A percentile compares a stretch with the other conserved stretches of the same genome.
Conservation (phyloP, 2,888 invertebrate genomes). For the Drosophila quinaria region DNA sequence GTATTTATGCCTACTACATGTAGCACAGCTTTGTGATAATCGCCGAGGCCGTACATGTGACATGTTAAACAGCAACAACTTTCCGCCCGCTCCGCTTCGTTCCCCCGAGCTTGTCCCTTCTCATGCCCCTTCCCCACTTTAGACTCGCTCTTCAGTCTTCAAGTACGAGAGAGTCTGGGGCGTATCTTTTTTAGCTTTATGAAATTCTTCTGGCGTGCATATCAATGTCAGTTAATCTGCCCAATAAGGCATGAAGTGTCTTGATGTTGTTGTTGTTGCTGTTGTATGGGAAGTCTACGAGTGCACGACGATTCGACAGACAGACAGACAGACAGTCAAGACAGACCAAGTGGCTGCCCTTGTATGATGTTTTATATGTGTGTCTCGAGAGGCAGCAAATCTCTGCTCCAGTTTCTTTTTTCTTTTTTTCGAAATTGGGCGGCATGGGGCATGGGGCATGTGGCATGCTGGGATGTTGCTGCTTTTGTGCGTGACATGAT, state of each 20-base stretch:
- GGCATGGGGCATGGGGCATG: conserved; percentile 21
- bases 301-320: conserved; percentile 7
- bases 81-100: not conserved
- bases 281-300: conserved; percentile 30
- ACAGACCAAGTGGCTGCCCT: conserved; percentile 43
- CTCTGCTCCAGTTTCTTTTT: conserved; percentile 58
- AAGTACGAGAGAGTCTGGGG: conserved; percentile 46
- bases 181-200: conserved; percentile 58
- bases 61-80: conserved; percentile 57
- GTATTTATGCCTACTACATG: conserved; percentile 20
- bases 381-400: conserved; percentile 37
- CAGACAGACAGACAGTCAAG: conserved; percentile 7
- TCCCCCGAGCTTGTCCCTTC: not conserved
- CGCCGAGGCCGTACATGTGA: conserved; percentile 62
- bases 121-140: not conserved
- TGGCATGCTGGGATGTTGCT: conserved; percentile 22
- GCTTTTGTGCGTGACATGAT: conserved; percentile 78
- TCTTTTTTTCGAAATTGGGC: conserved; percentile 1
- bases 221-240: conserved; percentile 70
- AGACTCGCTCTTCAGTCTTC: conserved; percentile 6
- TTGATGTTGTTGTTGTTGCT: conserved; percentile 9
- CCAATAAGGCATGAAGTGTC: conserved; percentile 59
- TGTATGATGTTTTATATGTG: conserved; percentile 9
- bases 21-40: conserved; percentile 50
- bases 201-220: conserved; percentile 59